Conservation (phyloP, 2,113 vertebrate genomes). For the Rhinopomastus cyanomelas region DNA sequence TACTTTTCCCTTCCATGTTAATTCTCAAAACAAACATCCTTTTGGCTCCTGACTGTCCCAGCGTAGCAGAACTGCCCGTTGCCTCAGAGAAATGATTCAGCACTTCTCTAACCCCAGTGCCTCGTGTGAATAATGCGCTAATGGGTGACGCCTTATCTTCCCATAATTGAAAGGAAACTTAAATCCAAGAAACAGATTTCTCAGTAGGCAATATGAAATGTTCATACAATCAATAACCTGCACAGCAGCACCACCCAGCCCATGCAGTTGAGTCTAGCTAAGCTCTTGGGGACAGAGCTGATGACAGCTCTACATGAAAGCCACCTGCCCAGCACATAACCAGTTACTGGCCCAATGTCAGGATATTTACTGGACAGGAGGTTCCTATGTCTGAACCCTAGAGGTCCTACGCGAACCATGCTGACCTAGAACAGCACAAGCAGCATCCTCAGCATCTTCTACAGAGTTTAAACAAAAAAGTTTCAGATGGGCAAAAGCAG, state of each 20-base stretch:
- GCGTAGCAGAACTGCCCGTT: rapidly evolving
- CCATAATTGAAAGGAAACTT: neutral
- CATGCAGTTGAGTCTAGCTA: rapidly evolving
- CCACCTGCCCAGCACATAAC: rapidly evolving
- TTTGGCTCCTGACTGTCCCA: neutral
- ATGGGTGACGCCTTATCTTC: neutral
- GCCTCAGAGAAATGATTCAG: rapidly evolving
- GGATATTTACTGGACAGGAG: neutral
- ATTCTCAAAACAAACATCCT: neutral
- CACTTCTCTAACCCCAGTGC: neutral
- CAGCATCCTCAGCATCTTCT: neutral
- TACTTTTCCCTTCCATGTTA: neutral
- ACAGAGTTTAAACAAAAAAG: rapidly evolving
- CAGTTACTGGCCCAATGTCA: rapidly evolving
- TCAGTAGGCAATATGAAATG: neutral
- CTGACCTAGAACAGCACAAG: rapidly evolving
- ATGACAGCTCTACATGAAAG: rapidly evolving
- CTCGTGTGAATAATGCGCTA: neutral
- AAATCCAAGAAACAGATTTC: neutral
- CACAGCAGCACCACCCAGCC: neutral
- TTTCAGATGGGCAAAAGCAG: neutral
- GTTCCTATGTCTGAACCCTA: neutral
- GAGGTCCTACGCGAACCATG: rapidly evolving
- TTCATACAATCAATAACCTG: rapidly evolving
- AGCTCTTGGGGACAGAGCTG: no score